Evolutionary conservation across 2,888 invertebrate genomes (phyloP).

Genomic region (Mesodorylaimus sp.): DNA sequence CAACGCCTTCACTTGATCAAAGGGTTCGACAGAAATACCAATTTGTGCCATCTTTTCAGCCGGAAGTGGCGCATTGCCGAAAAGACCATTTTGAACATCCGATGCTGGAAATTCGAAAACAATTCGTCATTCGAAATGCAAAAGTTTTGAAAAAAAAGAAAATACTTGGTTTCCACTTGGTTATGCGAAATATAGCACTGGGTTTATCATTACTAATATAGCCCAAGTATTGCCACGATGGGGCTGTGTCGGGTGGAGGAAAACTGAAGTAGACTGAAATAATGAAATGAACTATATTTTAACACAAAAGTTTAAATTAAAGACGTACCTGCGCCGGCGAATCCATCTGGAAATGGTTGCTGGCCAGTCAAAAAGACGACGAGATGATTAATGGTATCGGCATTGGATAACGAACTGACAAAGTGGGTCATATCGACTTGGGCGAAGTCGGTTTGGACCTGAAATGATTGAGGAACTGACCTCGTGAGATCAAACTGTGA

Average conservation of each 20-base stretch:
- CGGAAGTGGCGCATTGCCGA: conserved; percentile 3
- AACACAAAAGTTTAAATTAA: background rate
- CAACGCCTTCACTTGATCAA: conserved; percentile 39
- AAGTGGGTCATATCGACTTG: conserved; percentile 10
- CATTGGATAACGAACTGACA: conserved; percentile 13
- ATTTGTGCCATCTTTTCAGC: conserved; percentile 67
- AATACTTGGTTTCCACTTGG: conserved; percentile 36
- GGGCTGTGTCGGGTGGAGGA: conserved; percentile 61
- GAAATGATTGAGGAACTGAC: no score
- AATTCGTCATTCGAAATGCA: no score
- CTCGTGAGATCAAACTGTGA: no score
- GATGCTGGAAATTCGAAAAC: no score
- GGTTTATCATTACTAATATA: conserved; percentile 82
- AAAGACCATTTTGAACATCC: no score
- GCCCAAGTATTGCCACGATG: conserved; percentile 68
- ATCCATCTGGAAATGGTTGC: conserved; percentile 21
- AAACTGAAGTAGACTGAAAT: conserved; percentile 68
- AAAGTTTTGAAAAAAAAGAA: no score
- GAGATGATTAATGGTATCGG: conserved; percentile 23
- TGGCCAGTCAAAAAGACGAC: conserved; percentile 27
- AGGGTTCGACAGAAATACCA: conserved; percentile 69
- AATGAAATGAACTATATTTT: conserved; percentile 16
- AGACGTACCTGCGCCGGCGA: conserved; percentile 22
- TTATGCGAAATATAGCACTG: conserved; percentile 87
- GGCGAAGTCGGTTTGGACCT: conserved; percentile 12